Conservation (phyloP, 2,888 invertebrate species). For the Meghimatium bilineatum region DNA sequence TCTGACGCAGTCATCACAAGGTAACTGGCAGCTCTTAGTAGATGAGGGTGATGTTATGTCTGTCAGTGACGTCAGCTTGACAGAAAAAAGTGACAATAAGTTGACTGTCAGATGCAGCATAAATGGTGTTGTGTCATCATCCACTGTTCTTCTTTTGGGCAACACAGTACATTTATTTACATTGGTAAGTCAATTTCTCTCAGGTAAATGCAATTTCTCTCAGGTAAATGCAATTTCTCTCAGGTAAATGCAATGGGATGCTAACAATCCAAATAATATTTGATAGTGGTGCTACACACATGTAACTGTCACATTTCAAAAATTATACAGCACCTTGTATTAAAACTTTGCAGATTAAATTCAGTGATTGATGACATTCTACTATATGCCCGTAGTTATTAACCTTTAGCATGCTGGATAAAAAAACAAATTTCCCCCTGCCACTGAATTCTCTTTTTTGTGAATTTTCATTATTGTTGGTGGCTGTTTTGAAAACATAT, state of each 20-base stretch:
- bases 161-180: slow-evolving; percentile 83
- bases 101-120: slow-evolving; percentile 70
- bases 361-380: no score
- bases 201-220: background rate
- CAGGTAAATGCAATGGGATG: background rate
- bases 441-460: no score
- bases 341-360: no score
- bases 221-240: background rate
- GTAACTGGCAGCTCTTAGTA: slow-evolving; percentile 23
- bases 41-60: slow-evolving; percentile 5
- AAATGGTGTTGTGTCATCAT: slow-evolving; percentile 80
- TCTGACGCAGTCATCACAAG: slow-evolving; percentile 10
- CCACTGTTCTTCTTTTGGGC: slow-evolving; percentile 81
- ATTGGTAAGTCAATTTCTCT: slow-evolving; percentile 55
- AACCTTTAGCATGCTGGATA: no score
- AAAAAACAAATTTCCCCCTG: no score
- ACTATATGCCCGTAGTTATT: no score
- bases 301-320: no score
- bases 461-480: no score
- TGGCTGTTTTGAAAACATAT: no score
- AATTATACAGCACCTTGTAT: no score
- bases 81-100: slow-evolving; percentile 57
- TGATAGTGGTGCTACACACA: no score
- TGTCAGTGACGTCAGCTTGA: slow-evolving; percentile 34
- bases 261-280: no score